Evolutionary conservation across 1,140 invertebrate species (phyloP), one percentile per base, ranked within the genome.

Genomic region (Linepithema humile): DNA sequence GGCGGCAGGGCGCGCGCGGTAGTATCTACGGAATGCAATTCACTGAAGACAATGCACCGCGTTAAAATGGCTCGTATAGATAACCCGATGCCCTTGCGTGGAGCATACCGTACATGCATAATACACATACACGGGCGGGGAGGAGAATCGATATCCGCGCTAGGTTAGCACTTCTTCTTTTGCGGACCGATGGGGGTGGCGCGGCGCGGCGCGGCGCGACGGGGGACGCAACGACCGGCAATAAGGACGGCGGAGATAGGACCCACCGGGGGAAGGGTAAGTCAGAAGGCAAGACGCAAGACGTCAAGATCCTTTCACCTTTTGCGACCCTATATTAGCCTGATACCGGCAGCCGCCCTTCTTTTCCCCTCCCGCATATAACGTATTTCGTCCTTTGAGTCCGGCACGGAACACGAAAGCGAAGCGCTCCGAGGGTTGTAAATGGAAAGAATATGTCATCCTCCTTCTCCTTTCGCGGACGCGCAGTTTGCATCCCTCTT

Each of bases 51-150:
- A 88, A 89, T 88, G 84, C 73, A 74, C 50, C 77, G 82, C 83
- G 87, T 88, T 88, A 88, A 88, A 88, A 88, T 73, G 83, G 72
- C 86, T 69, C 85, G 86, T 87, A 87, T 53, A 88, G 86, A 88
- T 87, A 87, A 88, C 86, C 85, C 74, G 75, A 59, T 88, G 86
- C 69, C 87, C 85, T 75, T n/a, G n/a, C 40, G 82, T 85, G 72
- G 50, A 60, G 60, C 83, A 74, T 67, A 70, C 57, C 69, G 40
- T 77, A 62, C 55, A 85, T 73, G 20, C 85, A 64, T 72, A 83
- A 73, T 82, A 57, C 50, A 38, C 73, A 48, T 73, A 67, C 32
- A 74, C 50, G 38, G 12, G 32, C 53, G 23, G 12, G 15, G 35
- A 72, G 72, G 43, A 72, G 80, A 87, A 87, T 87, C 85, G 86